These are phyloP conservation scores for Ciconia nigra DNA, from an alignment of 2,797 vertebrate genomes.

Conservation along the genomic window DNA sequence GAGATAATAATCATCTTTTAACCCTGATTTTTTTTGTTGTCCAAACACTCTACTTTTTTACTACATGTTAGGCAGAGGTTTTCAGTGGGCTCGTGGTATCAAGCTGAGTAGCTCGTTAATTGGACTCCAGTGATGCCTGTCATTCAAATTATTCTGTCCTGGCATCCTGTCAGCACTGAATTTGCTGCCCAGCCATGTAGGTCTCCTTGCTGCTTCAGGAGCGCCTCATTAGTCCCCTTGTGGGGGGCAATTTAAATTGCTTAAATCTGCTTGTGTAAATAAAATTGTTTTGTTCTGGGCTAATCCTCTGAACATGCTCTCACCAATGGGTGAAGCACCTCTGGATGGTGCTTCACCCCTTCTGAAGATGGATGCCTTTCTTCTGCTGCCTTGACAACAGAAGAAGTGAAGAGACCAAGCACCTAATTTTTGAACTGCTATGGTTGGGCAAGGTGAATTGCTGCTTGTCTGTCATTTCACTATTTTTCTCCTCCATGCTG, in stretches of 20 bases:
- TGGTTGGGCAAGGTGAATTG: background rate
- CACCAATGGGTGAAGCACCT: background rate
- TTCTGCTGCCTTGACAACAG: background rate
- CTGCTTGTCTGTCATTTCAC: background rate
- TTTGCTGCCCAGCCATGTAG: background rate
- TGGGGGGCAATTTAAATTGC: background rate
- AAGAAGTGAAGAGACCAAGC: background rate
- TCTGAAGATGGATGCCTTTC: background rate
- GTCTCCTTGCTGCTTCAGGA: background rate
- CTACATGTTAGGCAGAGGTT: background rate
- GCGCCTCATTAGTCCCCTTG: background rate
- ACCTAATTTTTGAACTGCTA: background rate
- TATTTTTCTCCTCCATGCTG: background rate
- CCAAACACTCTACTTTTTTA: background rate
- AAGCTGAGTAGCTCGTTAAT: background rate
- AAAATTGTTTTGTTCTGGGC: background rate
- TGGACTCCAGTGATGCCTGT: background rate
- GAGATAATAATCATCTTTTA: background rate
- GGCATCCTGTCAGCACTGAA: background rate
- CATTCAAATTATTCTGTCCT: background rate
- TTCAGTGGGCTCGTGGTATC: background rate
- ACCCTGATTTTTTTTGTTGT: background rate
- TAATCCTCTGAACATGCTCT: background rate
- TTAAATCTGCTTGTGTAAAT: background rate
- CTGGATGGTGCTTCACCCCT: background rate